Evolutionary conservation across 2,113 vertebrate genomes (phyloP).

Genomic region (Emydocephalus ijimae): DNA sequence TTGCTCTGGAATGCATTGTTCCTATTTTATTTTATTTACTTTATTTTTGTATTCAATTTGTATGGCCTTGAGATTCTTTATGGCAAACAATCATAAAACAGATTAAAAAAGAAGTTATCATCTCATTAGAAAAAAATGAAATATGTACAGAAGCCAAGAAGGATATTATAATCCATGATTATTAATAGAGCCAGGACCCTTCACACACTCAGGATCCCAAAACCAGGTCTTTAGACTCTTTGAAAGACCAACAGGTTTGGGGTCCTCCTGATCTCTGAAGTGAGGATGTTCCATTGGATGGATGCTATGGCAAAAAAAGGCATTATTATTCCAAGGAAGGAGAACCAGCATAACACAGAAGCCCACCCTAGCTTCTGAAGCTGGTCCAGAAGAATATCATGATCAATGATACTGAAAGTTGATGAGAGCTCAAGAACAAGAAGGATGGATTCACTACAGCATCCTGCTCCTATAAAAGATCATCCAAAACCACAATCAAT

Average conservation of each 20-base stretch:
- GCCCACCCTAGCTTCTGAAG: background rate
- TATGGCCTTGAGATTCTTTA: background rate
- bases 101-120: background rate
- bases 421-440: background rate
- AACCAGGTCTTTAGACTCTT: background rate
- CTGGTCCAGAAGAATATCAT: background rate
- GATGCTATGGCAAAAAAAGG: background rate
- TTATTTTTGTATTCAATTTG: background rate
- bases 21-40: background rate
- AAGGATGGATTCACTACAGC: background rate
- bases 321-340: background rate
- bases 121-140: background rate
- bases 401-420: background rate
- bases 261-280: background rate
- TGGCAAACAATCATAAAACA: background rate
- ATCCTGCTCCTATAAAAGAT: background rate
- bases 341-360: background rate
- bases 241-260: background rate
- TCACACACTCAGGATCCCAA: background rate
- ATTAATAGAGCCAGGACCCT: background rate
- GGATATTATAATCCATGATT: background rate
- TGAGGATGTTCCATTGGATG: background rate
- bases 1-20: background rate
- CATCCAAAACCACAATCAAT: background rate
- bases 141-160: background rate